phyloP scores from a whole-genome alignment of 1,140 invertebrate species.

The Sycobia sp. region DNA sequence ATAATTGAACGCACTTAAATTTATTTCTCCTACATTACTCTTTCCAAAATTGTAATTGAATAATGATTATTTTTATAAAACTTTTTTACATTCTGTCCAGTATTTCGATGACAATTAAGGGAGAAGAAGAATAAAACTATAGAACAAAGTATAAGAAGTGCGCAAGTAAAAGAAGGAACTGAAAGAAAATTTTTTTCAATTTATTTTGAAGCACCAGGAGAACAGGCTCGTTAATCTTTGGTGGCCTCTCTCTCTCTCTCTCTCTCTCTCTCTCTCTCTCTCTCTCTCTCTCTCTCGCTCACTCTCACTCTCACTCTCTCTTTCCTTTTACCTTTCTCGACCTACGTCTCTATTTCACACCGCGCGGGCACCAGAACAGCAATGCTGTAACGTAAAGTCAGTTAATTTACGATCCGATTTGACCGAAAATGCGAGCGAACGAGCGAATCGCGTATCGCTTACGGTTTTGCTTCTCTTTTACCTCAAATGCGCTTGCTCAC shows the following conservation, averaged over 20 bases:
- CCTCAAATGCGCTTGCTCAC: not conserved
- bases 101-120: no score
- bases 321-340: not conserved
- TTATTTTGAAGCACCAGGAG: slow-evolving; percentile 11
- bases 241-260: not conserved
- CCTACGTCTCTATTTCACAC: slow-evolving; percentile 33
- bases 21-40: no score
- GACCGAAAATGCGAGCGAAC: slow-evolving; percentile 27
- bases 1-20: no score
- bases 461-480: not conserved
- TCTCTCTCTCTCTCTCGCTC: no score
- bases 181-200: slow-evolving; percentile 21
- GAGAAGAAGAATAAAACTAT: no score
- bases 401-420: slow-evolving; percentile 30
- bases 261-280: not conserved
- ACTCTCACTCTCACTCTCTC: not conserved
- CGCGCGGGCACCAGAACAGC: no score
- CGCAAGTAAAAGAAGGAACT: not conserved
- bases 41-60: no score
- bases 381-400: slow-evolving; percentile 8
- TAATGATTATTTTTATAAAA: no score
- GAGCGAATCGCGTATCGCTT: slow-evolving; percentile 2
- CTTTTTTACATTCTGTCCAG: no score
- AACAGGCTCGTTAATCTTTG: slow-evolving; percentile 35
- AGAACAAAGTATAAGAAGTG: not conserved